Evolutionary conservation across 2,797 vertebrate species (phyloP).

Genomic region (Gymnocypris eckloni): DNA sequence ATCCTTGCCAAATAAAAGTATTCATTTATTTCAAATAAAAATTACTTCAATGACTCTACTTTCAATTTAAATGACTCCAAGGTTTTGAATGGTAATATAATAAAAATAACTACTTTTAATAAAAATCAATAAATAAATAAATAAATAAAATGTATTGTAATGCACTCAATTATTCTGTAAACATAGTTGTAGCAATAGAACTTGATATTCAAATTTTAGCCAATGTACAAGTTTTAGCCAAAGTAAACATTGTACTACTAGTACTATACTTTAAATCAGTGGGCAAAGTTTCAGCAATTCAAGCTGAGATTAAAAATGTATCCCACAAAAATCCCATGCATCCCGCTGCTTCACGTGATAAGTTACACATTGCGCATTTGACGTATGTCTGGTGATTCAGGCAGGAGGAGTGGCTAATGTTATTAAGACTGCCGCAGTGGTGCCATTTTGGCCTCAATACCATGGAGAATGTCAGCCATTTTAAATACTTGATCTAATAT

Average conservation of each 20-base stretch:
- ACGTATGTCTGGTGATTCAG: slow-evolving; percentile 25
- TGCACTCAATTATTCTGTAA: not conserved
- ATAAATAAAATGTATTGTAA: not conserved
- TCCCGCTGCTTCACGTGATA: slow-evolving; percentile 25
- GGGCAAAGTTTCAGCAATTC: not conserved
- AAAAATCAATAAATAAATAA: not conserved
- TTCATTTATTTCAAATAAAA: not conserved
- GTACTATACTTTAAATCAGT: not conserved
- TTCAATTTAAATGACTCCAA: not conserved
- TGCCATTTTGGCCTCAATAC: slow-evolving; percentile 43
- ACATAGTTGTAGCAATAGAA: not conserved
- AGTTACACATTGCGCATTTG: slow-evolving; percentile 5
- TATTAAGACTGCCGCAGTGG: slow-evolving; percentile 34
- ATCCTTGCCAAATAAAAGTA: not conserved
- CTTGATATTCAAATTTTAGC: not conserved
- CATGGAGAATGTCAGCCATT: slow-evolving; percentile 48
- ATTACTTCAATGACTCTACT: not conserved
- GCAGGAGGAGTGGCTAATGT: slow-evolving; percentile 38
- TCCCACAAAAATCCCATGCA: slow-evolving; percentile 5
- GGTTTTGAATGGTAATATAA: not conserved
- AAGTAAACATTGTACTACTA: not conserved
- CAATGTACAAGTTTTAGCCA: not conserved
- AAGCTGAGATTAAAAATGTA: not conserved
- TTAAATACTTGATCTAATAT: slow-evolving; percentile 48
- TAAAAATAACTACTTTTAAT: not conserved